A percentile compares a stretch with the other conserved stretches of the same genome.
Evolutionary conservation across 2,113 vertebrate genomes (phyloP).

Genomic region (Dipodomys merriami): DNA sequence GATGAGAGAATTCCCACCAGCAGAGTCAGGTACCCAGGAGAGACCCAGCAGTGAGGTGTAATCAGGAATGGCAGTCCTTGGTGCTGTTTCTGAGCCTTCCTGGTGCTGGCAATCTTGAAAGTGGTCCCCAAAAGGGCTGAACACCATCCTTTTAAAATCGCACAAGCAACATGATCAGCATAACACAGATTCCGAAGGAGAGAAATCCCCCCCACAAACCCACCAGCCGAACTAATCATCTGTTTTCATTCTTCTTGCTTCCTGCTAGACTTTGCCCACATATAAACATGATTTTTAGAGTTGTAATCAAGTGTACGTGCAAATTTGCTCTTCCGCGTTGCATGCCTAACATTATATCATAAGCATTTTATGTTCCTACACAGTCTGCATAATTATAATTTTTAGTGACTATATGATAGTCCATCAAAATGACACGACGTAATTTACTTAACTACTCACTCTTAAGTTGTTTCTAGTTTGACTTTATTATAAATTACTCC

Average conservation of each 20-base stretch:
- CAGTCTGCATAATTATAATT: slow-evolving; percentile 68
- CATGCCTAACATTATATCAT: slow-evolving; percentile 53
- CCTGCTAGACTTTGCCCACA: slow-evolving; percentile 55
- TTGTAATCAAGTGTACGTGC: slow-evolving; percentile 68
- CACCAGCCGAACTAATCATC: slow-evolving; percentile 34
- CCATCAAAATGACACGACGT: slow-evolving; percentile 69
- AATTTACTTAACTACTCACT: slow-evolving; percentile 70
- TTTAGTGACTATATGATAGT: slow-evolving; percentile 65
- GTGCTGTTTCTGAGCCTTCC: slow-evolving; percentile 41
- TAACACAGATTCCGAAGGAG: background rate
- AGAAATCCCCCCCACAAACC: background rate
- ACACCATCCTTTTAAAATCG: background rate
- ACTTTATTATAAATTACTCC: slow-evolving; percentile 64
- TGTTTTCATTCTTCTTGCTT: slow-evolving; percentile 55
- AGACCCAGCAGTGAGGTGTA: background rate
- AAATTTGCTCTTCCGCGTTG: slow-evolving; percentile 59
- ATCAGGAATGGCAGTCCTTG: background rate
- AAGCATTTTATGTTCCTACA: slow-evolving; percentile 62
- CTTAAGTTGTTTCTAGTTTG: slow-evolving; percentile 63
- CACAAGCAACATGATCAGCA: slow-evolving; percentile 12
- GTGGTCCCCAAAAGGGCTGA: slow-evolving; percentile 21
- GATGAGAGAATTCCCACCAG: slow-evolving; percentile 57
- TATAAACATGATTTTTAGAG: slow-evolving; percentile 70
- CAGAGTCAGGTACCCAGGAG: slow-evolving; percentile 48
- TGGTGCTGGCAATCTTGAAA: background rate